phyloP scores from a whole-genome alignment of 2,113 vertebrate species.

The Speoplatyrhinus poulsoni region DNA sequence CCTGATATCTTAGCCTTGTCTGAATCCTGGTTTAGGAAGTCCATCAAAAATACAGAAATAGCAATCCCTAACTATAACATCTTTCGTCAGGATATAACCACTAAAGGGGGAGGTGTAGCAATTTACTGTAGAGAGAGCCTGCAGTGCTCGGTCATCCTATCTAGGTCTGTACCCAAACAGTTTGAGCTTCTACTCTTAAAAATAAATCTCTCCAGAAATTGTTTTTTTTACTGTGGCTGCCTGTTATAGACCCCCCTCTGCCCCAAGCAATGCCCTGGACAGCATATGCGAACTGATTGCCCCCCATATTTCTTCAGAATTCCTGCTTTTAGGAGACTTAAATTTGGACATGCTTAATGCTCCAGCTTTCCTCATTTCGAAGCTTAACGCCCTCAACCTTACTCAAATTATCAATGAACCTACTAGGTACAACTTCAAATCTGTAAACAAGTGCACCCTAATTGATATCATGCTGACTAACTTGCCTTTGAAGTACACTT shows the following conservation, averaged over 20 bases:
- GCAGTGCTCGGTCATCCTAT: not conserved
- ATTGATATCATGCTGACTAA: not conserved
- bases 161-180: not conserved
- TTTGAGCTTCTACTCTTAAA: not conserved
- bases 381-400: constrained; percentile 1
- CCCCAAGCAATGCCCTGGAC: not conserved
- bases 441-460: not conserved
- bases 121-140: not conserved
- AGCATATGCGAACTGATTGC: not conserved
- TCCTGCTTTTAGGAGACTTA: not conserved
- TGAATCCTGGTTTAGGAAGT: constrained; percentile 1
- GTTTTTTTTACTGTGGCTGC: not conserved
- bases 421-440: not conserved
- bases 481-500: no score
- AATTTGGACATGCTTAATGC: constrained; percentile 1
- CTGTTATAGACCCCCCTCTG: not conserved
- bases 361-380: not conserved
- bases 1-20: not conserved
- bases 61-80: not conserved
- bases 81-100: not conserved
- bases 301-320: not conserved
- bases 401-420: not conserved
- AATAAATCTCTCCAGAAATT: not conserved
- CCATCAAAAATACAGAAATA: not conserved
- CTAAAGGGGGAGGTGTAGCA: not conserved